phyloP scores from a whole-genome alignment of 2,113 vertebrate species.

The Rhinolophus sinicus region DNA sequence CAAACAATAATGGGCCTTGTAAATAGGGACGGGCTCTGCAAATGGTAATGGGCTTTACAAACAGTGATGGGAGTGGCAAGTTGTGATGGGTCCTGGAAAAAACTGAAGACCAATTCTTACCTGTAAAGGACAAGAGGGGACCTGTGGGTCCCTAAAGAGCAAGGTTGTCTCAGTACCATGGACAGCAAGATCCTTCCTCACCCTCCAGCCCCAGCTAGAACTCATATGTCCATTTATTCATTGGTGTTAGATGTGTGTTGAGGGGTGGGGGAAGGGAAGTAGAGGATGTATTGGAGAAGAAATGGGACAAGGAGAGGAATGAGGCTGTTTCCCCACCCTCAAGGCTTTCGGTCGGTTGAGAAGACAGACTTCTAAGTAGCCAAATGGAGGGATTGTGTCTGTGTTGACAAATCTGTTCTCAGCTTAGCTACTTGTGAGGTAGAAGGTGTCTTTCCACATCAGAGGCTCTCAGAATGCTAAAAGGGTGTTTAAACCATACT shows the following conservation, averaged over 20 bases:
- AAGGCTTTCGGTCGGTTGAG: neutral
- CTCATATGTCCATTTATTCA: neutral
- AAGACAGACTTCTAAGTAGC: conserved; percentile 38
- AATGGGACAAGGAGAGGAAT: neutral
- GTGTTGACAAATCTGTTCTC: conserved; percentile 58
- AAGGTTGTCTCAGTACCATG: conserved; percentile 13
- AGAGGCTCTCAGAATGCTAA: conserved; percentile 65
- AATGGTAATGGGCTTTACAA: neutral
- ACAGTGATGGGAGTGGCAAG: neutral
- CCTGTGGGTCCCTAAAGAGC: neutral
- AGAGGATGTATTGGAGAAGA: neutral
- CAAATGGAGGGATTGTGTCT: conserved; percentile 44
- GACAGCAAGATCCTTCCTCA: conserved; percentile 33
- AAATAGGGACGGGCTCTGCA: neutral
- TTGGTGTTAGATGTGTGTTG: neutral
- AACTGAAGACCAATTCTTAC: neutral
- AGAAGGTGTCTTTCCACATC: conserved; percentile 50
- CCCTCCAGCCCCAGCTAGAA: neutral
- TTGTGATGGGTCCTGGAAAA: neutral
- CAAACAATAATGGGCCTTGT: neutral
- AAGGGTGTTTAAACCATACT: conserved; percentile 59
- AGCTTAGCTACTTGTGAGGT: conserved; percentile 31
- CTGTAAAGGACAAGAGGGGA: conserved; percentile 9
- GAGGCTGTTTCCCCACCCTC: neutral
- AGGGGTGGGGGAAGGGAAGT: neutral